Evolutionary conservation across 2,888 invertebrate species (phyloP).

Genomic region (Leptura quadrifasciata): DNA sequence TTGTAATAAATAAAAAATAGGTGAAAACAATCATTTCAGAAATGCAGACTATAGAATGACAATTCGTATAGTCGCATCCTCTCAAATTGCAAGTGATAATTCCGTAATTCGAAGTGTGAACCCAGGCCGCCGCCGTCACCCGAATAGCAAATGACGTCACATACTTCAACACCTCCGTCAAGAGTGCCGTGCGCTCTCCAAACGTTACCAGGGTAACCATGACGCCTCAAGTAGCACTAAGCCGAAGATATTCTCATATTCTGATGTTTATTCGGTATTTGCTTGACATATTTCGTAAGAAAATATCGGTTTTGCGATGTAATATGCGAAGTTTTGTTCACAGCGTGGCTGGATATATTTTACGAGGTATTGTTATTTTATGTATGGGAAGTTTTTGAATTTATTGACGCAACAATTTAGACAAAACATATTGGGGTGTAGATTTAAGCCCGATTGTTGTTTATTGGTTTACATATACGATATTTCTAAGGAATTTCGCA

Average conservation of each 20-base stretch:
- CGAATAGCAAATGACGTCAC: slow-evolving; percentile 70
- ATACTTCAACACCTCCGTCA: slow-evolving; percentile 70
- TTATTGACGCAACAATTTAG: neutral
- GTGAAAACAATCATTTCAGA: neutral
- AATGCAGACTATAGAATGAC: neutral
- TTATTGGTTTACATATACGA: neutral
- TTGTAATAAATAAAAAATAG: too few species aligned
- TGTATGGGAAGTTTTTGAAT: neutral
- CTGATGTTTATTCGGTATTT: slow-evolving; percentile 20
- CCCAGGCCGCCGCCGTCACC: slow-evolving; percentile 64
- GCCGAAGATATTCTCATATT: slow-evolving; percentile 43
- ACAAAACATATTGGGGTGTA: neutral
- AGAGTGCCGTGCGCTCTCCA: slow-evolving; percentile 57
- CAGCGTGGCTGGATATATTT: neutral
- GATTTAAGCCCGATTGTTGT: neutral
- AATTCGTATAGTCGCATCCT: neutral
- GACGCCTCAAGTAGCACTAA: slow-evolving; percentile 51
- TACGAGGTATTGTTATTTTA: slow-evolving; percentile 4
- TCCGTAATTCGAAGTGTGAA: slow-evolving; percentile 56
- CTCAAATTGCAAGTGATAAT: slow-evolving; percentile 5
- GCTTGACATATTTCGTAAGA: neutral
- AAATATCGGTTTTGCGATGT: neutral
- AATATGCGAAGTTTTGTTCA: neutral
- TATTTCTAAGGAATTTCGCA: too few species aligned
- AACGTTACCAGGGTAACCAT: slow-evolving; percentile 51